These are phyloP conservation scores for Oxyura jamaicensis DNA, from an alignment of 2,113 vertebrate species.

Conservation along the genomic window DNA sequence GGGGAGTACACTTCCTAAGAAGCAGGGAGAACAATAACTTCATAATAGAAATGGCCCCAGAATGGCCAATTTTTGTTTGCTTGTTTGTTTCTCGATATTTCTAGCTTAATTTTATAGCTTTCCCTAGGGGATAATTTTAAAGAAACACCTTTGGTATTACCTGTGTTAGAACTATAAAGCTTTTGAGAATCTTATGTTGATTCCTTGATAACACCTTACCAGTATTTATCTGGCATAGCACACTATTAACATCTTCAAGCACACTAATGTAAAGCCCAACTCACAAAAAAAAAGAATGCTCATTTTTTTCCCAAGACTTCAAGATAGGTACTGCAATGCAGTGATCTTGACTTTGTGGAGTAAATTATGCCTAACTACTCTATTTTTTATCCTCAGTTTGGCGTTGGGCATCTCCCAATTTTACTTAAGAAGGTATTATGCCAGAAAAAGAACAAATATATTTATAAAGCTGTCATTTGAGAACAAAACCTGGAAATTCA, in stretches of 20 bases:
- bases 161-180: background rate
- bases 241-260: background rate
- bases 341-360: background rate
- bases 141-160: background rate
- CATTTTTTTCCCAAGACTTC: background rate
- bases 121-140: background rate
- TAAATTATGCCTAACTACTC: background rate
- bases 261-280: background rate
- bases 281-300: background rate
- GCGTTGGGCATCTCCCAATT: background rate
- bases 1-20: background rate
- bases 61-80: background rate
- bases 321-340: background rate
- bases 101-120: background rate
- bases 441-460: background rate
- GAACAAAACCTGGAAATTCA: background rate
- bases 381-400: background rate
- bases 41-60: background rate
- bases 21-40: background rate
- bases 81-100: background rate
- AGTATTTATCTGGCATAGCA: background rate
- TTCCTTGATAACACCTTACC: background rate
- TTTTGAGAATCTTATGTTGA: background rate
- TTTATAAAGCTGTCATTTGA: constrained; percentile 14
- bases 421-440: background rate